Conservation (phyloP, 2,797 vertebrate species). For the Yasuhikotakia modesta region DNA sequence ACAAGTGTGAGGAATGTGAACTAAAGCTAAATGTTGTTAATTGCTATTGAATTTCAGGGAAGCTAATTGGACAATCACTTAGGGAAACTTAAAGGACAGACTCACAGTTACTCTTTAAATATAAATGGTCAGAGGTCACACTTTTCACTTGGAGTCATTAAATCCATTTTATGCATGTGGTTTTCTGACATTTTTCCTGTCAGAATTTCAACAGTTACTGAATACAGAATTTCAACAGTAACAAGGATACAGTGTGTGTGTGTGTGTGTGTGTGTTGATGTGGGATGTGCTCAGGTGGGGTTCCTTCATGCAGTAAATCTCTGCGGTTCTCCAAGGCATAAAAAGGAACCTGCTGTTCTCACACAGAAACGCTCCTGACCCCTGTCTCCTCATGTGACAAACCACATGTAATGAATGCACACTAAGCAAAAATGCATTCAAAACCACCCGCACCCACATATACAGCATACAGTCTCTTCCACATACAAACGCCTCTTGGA, state of each 20-base stretch:
- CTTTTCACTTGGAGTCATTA: not conserved
- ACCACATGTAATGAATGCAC: not conserved
- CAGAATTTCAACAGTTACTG: not conserved
- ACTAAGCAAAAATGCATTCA: not conserved
- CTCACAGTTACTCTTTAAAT: conserved; percentile 9
- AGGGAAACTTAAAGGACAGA: conserved; percentile 19
- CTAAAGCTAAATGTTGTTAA: conserved; percentile 40
- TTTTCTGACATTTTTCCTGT: not conserved
- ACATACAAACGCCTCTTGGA: not conserved
- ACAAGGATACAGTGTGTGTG: not conserved
- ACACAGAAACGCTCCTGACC: conserved; percentile 49
- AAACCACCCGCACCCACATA: not conserved
- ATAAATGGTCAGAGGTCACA: not conserved
- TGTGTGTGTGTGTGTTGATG: not conserved
- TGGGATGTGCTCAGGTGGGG: conserved; percentile 51
- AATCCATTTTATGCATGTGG: conserved; percentile 1
- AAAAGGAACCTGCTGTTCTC: conserved; percentile 51
- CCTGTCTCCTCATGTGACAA: conserved; percentile 22
- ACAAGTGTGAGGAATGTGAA: conserved; percentile 51
- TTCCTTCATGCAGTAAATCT: conserved; percentile 60
- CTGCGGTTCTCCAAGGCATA: conserved; percentile 44
- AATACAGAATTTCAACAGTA: conserved; percentile 4
- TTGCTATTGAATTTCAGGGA: conserved; percentile 31
- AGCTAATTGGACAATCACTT: conserved; percentile 38
- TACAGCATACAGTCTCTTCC: not conserved